Evolutionary conservation across 2,797 vertebrate species (phyloP).

Genomic region (Melanotaenia nigrans): DNA sequence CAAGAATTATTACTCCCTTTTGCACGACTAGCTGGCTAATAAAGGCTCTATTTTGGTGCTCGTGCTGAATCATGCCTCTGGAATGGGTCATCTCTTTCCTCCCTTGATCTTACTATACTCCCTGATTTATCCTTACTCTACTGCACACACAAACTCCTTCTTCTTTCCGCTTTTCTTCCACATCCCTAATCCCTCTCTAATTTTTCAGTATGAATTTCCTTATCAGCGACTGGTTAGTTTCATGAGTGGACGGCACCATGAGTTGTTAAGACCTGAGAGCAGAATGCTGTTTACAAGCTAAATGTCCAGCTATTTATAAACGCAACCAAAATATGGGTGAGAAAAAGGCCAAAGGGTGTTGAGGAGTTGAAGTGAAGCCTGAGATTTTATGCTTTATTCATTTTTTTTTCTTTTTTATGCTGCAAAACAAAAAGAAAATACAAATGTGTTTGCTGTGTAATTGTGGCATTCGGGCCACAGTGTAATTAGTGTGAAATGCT

Average conservation of each 20-base stretch:
- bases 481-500: constrained; percentile 31
- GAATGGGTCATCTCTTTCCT: constrained; percentile 67
- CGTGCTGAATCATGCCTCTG: constrained; percentile 77
- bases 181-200: neutral
- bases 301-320: constrained; percentile 66
- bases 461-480: constrained; percentile 20
- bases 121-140: constrained; percentile 51
- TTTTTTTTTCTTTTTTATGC: neutral
- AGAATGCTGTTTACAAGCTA: constrained; percentile 36
- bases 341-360: constrained; percentile 36
- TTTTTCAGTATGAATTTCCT: constrained; percentile 40
- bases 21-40: constrained; percentile 69
- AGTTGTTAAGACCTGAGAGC: constrained; percentile 60
- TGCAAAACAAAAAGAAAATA: constrained; percentile 6
- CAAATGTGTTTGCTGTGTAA: constrained; percentile 13
- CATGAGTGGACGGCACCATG: constrained; percentile 69
- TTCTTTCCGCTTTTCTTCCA: constrained; percentile 5
- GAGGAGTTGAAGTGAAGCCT: constrained; percentile 16
- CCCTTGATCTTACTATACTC: constrained; percentile 42
- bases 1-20: constrained; percentile 65
- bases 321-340: constrained; percentile 33
- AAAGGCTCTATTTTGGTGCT: constrained; percentile 76
- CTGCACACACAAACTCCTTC: neutral
- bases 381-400: constrained; percentile 9
- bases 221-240: constrained; percentile 53